Evolutionary conservation across 1,140 invertebrate species (phyloP).

Genomic region (Heliothis subflexa): DNA sequence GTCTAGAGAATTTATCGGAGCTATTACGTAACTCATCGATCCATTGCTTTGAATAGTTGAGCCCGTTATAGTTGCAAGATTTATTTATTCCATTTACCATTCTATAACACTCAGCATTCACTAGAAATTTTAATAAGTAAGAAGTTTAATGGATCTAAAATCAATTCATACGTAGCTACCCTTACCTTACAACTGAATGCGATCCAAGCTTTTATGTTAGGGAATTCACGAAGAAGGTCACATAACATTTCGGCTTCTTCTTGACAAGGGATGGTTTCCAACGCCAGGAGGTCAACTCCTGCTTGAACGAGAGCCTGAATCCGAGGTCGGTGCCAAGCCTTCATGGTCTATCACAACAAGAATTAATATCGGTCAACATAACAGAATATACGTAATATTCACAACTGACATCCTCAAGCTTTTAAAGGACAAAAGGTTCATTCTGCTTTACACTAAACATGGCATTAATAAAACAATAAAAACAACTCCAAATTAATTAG

Average conservation of each 20-base stretch:
- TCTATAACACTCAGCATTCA: neutral
- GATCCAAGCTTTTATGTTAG: slow-evolving; percentile 92
- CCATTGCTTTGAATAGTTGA: slow-evolving; percentile 18
- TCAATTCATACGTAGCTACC: neutral
- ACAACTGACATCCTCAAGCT: too few species aligned
- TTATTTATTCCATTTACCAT: slow-evolving; percentile 13
- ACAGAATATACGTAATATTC: neutral
- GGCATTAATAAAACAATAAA: slow-evolving; percentile 29
- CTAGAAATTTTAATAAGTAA: neutral
- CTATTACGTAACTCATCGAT: slow-evolving; percentile 27
- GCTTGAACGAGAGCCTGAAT: slow-evolving; percentile 91
- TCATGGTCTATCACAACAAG: slow-evolving; percentile 86
- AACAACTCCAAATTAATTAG: slow-evolving; percentile 45
- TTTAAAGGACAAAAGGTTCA: neutral
- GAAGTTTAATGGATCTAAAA: neutral
- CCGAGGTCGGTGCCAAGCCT: slow-evolving; percentile 93
- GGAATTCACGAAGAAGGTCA: slow-evolving; percentile 91
- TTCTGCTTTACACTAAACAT: slow-evolving; percentile 5
- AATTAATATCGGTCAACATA: neutral
- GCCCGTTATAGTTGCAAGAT: neutral
- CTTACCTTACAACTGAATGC: slow-evolving; percentile 93
- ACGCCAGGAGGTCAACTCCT: slow-evolving; percentile 93
- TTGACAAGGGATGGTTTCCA: slow-evolving; percentile 96
- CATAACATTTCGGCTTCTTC: slow-evolving; percentile 94
- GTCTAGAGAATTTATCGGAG: slow-evolving; percentile 24